Percentiles rank a stretch among this genome's conserved stretches.
phyloP scores from a whole-genome alignment of 2,797 vertebrate species.

The Vireo griseus region DNA sequence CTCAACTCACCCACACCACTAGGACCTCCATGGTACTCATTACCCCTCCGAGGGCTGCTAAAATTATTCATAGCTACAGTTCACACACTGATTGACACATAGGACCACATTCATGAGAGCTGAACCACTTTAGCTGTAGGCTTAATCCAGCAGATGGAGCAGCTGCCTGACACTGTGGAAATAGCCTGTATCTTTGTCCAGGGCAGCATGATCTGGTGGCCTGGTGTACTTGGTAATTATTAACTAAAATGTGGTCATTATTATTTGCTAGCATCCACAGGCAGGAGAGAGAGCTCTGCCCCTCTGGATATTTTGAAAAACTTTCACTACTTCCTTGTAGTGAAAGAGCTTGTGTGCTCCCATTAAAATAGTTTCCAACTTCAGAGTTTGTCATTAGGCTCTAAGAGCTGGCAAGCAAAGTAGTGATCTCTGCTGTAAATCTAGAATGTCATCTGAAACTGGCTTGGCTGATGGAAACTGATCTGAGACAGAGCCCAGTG shows the following conservation, averaged over 20 bases:
- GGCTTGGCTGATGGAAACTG: not conserved
- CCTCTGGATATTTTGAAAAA: not conserved
- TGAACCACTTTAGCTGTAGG: not conserved
- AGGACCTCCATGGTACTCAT: not conserved
- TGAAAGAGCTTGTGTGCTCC: not conserved
- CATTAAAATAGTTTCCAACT: not conserved
- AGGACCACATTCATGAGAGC: fast-evolving
- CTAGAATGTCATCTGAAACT: not conserved
- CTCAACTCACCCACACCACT: not conserved
- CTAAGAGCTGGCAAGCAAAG: not conserved
- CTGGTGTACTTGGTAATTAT: not conserved
- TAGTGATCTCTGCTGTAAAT: not conserved
- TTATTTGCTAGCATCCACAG: not conserved
- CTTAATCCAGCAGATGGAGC: slow-evolving; percentile 44
- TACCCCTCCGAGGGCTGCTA: not conserved
- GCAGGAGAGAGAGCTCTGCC: not conserved
- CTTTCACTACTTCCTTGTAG: not conserved
- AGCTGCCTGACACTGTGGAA: not conserved
- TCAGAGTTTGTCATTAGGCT: not conserved
- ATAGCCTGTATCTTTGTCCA: not conserved
- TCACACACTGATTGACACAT: not conserved
- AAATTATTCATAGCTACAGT: not conserved
- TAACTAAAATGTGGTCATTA: not conserved
- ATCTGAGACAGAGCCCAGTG: not conserved
- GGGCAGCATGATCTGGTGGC: not conserved